phyloP scores from a whole-genome alignment of 2,888 invertebrate species.

The Prenolepis imparis region DNA sequence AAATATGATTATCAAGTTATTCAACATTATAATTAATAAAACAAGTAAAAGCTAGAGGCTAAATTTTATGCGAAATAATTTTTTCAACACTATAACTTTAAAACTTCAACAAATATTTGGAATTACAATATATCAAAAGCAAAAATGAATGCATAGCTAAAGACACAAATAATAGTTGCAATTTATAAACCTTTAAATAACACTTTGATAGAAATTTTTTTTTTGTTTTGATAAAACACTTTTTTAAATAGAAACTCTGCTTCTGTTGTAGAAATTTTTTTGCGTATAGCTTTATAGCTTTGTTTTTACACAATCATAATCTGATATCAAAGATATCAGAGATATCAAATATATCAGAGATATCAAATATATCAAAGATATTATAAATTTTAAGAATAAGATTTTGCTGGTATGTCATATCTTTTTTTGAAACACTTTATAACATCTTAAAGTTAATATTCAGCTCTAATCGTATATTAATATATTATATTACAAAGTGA shows the following conservation, averaged over 20 bases:
- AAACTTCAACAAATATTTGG: constrained; percentile 4
- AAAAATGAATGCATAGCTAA: background rate
- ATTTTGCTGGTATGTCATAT: constrained; percentile 37
- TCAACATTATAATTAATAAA: background rate
- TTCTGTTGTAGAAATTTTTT: background rate
- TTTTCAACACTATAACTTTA: background rate
- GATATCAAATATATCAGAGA: background rate
- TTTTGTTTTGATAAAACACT: constrained; percentile 8
- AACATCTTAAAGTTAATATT: constrained; percentile 7
- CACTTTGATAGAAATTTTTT: background rate
- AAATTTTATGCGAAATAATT: constrained; percentile 3
- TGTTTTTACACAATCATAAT: background rate
- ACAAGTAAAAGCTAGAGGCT: background rate
- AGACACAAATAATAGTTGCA: background rate
- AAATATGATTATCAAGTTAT: background rate
- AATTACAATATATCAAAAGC: background rate
- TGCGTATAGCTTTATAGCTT: background rate
- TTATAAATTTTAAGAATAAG: background rate
- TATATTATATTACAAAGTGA: constrained; percentile 42
- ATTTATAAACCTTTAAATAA: background rate
- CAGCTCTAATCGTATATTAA: constrained; percentile 23
- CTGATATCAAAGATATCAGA: background rate
- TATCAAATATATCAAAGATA: background rate
- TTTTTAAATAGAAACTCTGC: background rate
- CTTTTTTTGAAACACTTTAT: constrained; percentile 31